phyloP scores from a whole-genome alignment of 1,140 invertebrate species.

The Cepaea nemoralis region DNA sequence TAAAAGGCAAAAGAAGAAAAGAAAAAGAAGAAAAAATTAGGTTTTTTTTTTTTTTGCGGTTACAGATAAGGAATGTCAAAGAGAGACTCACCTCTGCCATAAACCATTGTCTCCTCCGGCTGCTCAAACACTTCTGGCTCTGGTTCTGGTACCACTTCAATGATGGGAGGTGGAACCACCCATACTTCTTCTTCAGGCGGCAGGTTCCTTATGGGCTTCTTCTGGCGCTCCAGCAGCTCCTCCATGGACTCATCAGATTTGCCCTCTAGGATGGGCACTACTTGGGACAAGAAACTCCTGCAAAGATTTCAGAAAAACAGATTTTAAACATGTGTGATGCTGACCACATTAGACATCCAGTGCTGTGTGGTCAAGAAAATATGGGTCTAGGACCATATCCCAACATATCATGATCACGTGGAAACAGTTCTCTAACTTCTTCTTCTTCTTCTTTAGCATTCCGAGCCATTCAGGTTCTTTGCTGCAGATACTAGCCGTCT shows the following conservation, averaged over 20 bases:
- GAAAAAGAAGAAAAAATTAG: too few relatives aligned
- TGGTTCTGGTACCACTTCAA: conserved; percentile 28
- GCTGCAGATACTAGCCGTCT: too few relatives aligned
- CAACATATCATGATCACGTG: too few relatives aligned
- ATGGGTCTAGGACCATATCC: too few relatives aligned
- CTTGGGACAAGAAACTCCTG: conserved; percentile 36
- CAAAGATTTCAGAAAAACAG: background rate
- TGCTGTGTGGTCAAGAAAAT: too few relatives aligned
- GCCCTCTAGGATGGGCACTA: conserved; percentile 34
- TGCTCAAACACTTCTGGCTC: background rate
- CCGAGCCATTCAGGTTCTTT: too few relatives aligned
- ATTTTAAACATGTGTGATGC: too few relatives aligned
- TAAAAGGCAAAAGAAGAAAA: background rate
- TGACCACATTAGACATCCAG: too few relatives aligned
- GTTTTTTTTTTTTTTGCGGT: background rate
- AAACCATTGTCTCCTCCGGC: conserved; percentile 7
- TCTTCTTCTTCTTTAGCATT: too few relatives aligned
- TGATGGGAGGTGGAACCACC: conserved; percentile 48
- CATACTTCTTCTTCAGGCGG: conserved; percentile 43
- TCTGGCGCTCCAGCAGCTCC: conserved; percentile 39
- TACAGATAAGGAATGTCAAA: background rate
- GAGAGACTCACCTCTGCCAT: background rate
- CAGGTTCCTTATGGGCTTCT: conserved; percentile 28
- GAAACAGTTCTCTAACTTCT: too few relatives aligned
- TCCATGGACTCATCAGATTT: conserved; percentile 31